Evolutionary conservation across 1,140 invertebrate genomes (phyloP).

Genomic region (Subanguina moxae): DNA sequence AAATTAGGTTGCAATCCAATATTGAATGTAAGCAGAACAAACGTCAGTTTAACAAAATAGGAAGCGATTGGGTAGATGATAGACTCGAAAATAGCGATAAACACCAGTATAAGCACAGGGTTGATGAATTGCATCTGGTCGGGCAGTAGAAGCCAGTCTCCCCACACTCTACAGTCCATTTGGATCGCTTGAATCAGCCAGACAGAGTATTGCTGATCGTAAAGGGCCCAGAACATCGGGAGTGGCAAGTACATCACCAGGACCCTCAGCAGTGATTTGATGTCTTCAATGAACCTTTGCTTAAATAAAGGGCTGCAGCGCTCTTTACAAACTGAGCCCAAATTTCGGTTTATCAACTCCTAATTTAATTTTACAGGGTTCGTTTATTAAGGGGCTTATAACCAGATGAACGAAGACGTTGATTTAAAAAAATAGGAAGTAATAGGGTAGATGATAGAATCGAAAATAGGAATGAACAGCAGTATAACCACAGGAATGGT

Average conservation of each 20-base stretch:
- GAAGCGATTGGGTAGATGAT: conserved; percentile 47
- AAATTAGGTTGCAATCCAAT: too few relatives aligned
- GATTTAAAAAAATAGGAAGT: conserved; percentile 34
- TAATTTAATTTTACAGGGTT: too few relatives aligned
- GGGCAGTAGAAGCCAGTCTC: conserved; percentile 66
- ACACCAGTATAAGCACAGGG: conserved; percentile 50
- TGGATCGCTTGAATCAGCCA: conserved; percentile 50
- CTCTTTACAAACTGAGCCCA: neutral
- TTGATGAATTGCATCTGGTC: conserved; percentile 76
- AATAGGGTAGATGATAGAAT: conserved; percentile 49
- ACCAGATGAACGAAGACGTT: too few relatives aligned
- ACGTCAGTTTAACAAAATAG: conserved; percentile 40
- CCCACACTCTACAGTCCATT: conserved; percentile 49
- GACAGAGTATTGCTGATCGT: conserved; percentile 61
- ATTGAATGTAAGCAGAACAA: neutral
- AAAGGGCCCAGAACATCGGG: conserved; percentile 66
- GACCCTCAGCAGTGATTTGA: conserved; percentile 14
- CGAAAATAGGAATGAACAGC: conserved; percentile 52
- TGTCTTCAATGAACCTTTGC: conserved; percentile 17
- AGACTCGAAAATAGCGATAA: conserved; percentile 52
- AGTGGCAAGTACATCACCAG: conserved; percentile 17
- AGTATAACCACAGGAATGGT: conserved; percentile 56
- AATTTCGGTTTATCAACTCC: too few relatives aligned
- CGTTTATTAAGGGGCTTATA: too few relatives aligned
- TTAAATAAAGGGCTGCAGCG: neutral